Base-by-base conservation (phyloP, 2,797 vertebrate genomes). In the Yasuhikotakia modesta region DNA sequence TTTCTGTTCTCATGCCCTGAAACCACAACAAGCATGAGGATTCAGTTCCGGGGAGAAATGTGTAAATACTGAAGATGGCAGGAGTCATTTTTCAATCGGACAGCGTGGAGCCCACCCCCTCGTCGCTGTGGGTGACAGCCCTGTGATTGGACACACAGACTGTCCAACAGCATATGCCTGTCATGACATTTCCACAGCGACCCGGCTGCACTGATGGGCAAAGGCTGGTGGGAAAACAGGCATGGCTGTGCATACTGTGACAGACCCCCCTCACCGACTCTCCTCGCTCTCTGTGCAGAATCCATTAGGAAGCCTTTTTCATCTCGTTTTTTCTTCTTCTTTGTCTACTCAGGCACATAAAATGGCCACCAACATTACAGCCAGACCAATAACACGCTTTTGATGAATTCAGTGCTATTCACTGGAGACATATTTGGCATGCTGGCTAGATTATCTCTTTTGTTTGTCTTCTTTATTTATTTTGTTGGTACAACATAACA, bases 121-220 rank as follows among this genome's bases (percentile, higher is more conserved):
- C 24, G 73, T 82, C 53, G 80, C 84, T 81, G 67, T 58, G 80
- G 83, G 82, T 81, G 81, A 82, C 83, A 79, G 78, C 48, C 43
- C 76, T 74, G 80, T 70, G 79, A 84, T 82, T 76, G 73, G 75
- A 61, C 60, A 19, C 71, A 72, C 68, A 66, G 80, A 85, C 73
- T 74, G 66, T 78, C 80, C 76, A 21, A 82, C 79, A 84, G 80
- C 83, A 79, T 84, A 84, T 86, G 81, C 80, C 80, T 80, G 83
- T 82, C 79, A 75, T 84, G 83, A 81, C 82, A 86, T 85, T 83
- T 85, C 78, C 81, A 82, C 69, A 5, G 70, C 69, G 82, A 83
- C 79, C 71, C 70, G 5, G 71, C 81, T 78, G 71, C 73, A 63
- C 80, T 83, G 74, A 79, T 79, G 80, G 76, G 77, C 79, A 72